These are phyloP conservation scores for Ptychoptera contaminata DNA, from an alignment of 2,888 invertebrate genomes.

Conservation along the genomic window DNA sequence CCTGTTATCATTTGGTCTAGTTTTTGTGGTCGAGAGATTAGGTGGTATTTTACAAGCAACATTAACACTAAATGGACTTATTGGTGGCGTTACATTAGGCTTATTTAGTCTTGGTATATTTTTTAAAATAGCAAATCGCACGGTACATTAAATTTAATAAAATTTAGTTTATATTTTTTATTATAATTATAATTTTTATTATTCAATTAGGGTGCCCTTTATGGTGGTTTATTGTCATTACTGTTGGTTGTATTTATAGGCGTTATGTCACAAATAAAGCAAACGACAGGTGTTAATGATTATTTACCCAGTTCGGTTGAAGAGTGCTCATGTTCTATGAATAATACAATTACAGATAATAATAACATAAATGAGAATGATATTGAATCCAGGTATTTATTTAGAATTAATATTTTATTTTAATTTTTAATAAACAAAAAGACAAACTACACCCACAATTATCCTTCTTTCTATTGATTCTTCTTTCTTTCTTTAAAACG, in stretches of 20 bases:
- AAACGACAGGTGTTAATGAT: conserved; percentile 17
- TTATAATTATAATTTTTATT: too few relatives aligned
- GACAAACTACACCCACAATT: too few relatives aligned
- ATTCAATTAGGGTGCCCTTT: conserved; percentile 22
- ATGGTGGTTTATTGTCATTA: conserved; percentile 25
- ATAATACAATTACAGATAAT: conserved; percentile 5
- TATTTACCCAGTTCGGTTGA: conserved; percentile 19
- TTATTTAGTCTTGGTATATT: conserved; percentile 79
- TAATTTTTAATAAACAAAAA: too few relatives aligned
- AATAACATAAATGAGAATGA: not conserved
- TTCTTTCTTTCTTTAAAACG: too few relatives aligned
- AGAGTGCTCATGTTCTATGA: conserved; percentile 23
- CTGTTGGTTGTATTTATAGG: conserved; percentile 27
- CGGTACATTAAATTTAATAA: conserved; percentile 33
- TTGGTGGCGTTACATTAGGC: conserved; percentile 75
- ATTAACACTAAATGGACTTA: conserved; percentile 75
- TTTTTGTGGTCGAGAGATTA: conserved; percentile 72
- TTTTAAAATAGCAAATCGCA: conserved; percentile 72
- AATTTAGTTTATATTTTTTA: not conserved
- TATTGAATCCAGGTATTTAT: conserved; percentile 2
- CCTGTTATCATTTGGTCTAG: conserved; percentile 56
- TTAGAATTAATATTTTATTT: not conserved
- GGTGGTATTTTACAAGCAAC: conserved; percentile 84
- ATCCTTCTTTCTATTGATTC: too few relatives aligned
- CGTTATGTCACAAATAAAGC: conserved; percentile 25